phyloP scores from a whole-genome alignment of 2,113 vertebrate species.

The Raja brachyura region DNA sequence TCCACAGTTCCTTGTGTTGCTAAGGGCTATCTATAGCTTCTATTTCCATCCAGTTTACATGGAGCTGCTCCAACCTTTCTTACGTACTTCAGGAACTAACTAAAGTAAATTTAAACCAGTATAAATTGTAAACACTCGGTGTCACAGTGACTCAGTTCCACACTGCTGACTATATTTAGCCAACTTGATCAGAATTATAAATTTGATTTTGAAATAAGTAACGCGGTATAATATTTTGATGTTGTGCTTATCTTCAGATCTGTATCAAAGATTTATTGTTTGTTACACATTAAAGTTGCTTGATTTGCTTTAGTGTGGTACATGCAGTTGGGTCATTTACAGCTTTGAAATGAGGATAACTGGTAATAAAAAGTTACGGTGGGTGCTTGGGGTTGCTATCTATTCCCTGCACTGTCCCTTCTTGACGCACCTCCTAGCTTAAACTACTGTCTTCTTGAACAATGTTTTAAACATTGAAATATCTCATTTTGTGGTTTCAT shows the following conservation, averaged over 20 bases:
- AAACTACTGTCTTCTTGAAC: too few species aligned
- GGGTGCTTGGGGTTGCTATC: too few species aligned
- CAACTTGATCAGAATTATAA: background rate
- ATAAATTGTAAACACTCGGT: too few species aligned
- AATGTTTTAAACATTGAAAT: too few species aligned
- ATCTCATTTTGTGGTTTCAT: too few species aligned
- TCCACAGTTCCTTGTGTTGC: too few species aligned
- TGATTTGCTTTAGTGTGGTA: background rate
- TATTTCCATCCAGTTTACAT: background rate
- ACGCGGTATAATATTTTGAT: background rate
- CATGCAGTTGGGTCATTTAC: background rate
- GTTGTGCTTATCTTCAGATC: background rate
- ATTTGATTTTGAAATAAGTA: background rate
- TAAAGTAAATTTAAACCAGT: background rate
- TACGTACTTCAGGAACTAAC: background rate
- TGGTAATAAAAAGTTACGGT: too few species aligned
- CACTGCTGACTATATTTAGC: background rate
- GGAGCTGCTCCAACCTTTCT: background rate
- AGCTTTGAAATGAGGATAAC: background rate
- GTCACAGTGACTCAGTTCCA: background rate
- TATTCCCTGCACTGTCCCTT: too few species aligned
- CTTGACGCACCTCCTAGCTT: too few species aligned
- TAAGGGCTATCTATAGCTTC: background rate
- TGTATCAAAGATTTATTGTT: background rate
- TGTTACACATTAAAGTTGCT: background rate